Evolutionary conservation across 1,140 invertebrate species (phyloP), one percentile per base, ranked within the genome.

Genomic region (Ruditapes philippinarum): DNA sequence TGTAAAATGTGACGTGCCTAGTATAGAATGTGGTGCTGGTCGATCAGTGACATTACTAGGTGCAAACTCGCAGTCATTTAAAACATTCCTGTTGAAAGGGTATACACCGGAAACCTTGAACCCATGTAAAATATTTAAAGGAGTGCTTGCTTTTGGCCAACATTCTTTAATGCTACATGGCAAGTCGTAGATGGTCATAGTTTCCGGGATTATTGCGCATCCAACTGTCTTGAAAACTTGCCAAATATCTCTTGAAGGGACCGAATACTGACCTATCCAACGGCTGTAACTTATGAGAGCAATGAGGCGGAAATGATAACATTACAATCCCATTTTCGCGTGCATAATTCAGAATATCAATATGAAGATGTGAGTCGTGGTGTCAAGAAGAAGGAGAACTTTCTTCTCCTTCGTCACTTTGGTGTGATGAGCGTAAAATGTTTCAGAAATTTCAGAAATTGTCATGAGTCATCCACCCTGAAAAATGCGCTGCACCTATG

Each of bases 371-470:
- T 22, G 91, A 92, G 25, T 82, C 78, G 70, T 92, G 93, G 54
- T 91, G 82, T 93, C 93, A 22, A 93, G 51, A 5, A 93, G 25
- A 0, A 93, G n/a, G 12, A 93, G 73, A 22, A 92, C 86, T n/a
- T 65, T 82, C 42, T n/a, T 82, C 9, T 82, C 79, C 33, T 38
- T 33, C 1, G 49, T 33, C 45, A 45, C 60, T 60, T 65, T 85
- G 36, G 57, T 31, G 31, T 70, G 40, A 45, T 88, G 88, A 54
- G 38, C 68, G n/a, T n/a, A 84, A 96, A 96, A 91, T 96, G 92
- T 83, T 94, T 76, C 91, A 96, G 91, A 36, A 96, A 96, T 92
- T 95, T 91, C 42, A 95, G 31, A 94, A 96, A 96, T 95, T 89
- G 22, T 92, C 88, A n/a, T n/a, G n/a, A n/a, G n/a, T n/a, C n/a